Evolutionary conservation across 2,113 vertebrate species (phyloP).

Genomic region (Tyrannus savana): DNA sequence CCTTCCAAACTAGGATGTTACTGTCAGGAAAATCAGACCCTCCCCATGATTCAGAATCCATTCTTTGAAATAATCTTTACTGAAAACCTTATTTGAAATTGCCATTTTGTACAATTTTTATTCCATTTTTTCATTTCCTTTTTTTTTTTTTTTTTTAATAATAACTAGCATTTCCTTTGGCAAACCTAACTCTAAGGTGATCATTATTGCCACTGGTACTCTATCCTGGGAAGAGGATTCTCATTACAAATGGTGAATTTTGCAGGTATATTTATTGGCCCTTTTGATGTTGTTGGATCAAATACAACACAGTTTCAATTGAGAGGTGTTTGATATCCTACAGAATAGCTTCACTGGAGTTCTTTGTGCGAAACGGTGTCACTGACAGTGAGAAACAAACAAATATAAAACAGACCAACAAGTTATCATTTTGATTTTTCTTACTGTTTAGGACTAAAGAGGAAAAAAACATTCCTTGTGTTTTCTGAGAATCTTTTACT

Average conservation of each 20-base stretch:
- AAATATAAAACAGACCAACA: not conserved
- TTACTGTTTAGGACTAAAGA: not conserved
- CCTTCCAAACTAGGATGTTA: not conserved
- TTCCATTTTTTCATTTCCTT: not conserved
- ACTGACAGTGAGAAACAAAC: not conserved
- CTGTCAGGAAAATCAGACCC: not conserved
- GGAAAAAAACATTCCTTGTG: not conserved
- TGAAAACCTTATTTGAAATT: not conserved
- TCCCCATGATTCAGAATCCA: not conserved
- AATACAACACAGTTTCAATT: not conserved
- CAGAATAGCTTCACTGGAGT: not conserved
- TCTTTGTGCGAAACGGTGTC: not conserved
- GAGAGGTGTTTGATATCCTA: not conserved
- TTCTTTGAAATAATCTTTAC: not conserved
- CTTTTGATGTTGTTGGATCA: not conserved
- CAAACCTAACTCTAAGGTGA: not conserved
- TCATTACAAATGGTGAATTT: not conserved
- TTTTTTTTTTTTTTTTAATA: not conserved
- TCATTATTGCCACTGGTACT: not conserved
- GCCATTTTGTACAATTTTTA: not conserved
- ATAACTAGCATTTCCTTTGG: not conserved
- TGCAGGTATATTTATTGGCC: not conserved
- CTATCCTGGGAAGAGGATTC: not conserved
- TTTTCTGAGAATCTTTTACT: conserved; percentile 1
- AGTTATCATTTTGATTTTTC: not conserved